A percentile compares a stretch with the other conserved stretches of the same genome.
Conservation (phyloP, 2,797 vertebrate genomes). For the Acipenser transmontanus region DNA sequence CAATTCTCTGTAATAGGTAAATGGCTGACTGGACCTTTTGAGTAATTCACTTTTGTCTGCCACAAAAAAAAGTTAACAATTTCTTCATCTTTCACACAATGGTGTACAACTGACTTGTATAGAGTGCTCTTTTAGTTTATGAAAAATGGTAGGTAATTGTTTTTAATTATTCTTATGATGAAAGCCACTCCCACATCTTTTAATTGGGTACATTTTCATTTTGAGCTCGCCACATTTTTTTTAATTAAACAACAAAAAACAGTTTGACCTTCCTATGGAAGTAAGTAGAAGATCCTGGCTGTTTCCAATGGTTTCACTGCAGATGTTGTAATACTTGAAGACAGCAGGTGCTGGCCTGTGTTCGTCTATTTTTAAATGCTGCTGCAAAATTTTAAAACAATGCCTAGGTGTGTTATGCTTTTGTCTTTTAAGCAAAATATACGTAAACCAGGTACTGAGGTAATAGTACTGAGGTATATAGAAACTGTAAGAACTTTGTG, state of each 20-base stretch:
- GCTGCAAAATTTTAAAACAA: constrained; percentile 84
- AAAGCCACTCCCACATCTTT: constrained; percentile 65
- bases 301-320: constrained; percentile 72
- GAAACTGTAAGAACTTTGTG: constrained; percentile 62
- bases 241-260: constrained; percentile 40
- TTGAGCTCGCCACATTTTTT: constrained; percentile 64
- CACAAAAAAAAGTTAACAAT: constrained; percentile 68
- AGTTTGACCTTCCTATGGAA: constrained; percentile 94
- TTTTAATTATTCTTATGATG: constrained; percentile 74
- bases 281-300: constrained; percentile 81
- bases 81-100: constrained; percentile 90
- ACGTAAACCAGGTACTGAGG: constrained; percentile 58
- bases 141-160: constrained; percentile 76
- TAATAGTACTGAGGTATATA: constrained; percentile 75
- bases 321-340: constrained; percentile 75
- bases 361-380: constrained; percentile 67
- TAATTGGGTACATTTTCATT: constrained; percentile 53
- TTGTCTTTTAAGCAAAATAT: constrained; percentile 65
- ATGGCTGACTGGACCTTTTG: constrained; percentile 83
- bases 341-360: constrained; percentile 70
- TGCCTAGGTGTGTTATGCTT: constrained; percentile 84
- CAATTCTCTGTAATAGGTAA: constrained; percentile 95
- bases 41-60: constrained; percentile 79
- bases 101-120: constrained; percentile 88
- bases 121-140: constrained; percentile 84